phyloP scores from a whole-genome alignment of 1,140 invertebrate species.

The Hyles euphorbiae region DNA sequence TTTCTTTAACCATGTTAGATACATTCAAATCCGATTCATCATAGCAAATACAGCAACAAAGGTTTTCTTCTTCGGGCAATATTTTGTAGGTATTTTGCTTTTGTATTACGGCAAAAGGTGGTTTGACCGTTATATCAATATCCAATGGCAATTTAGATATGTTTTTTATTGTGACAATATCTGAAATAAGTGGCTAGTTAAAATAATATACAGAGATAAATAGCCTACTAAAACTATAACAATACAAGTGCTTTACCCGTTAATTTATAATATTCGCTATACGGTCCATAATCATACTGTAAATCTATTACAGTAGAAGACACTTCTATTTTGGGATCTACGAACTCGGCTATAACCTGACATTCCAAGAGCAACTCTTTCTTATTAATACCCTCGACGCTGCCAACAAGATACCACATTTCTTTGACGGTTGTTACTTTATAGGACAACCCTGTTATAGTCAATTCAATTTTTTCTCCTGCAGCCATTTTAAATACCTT shows the following conservation, averaged over 20 bases:
- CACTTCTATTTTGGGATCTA: constrained; percentile 64
- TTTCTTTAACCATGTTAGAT: constrained; percentile 33
- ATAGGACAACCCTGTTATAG: constrained; percentile 45
- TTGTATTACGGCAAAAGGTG: constrained; percentile 60
- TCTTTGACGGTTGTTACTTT: constrained; percentile 56
- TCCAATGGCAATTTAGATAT: constrained; percentile 58
- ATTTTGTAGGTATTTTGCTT: constrained; percentile 53
- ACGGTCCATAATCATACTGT: constrained; percentile 61
- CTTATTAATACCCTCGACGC: constrained; percentile 65
- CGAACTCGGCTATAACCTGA: constrained; percentile 54
- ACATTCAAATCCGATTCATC: constrained; percentile 52
- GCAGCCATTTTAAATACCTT: constrained; percentile 54
- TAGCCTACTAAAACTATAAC: not conserved
- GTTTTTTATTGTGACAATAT: constrained; percentile 64
- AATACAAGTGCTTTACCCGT: constrained; percentile 40
- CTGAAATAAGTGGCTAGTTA: constrained; percentile 32
- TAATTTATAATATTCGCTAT: constrained; percentile 64
- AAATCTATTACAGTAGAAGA: constrained; percentile 48
- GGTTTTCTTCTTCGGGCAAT: constrained; percentile 36
- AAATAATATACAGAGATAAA: constrained; percentile 3
- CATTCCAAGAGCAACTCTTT: constrained; percentile 63
- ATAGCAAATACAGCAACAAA: constrained; percentile 58
- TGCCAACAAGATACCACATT: constrained; percentile 65
- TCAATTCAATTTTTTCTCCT: constrained; percentile 56
- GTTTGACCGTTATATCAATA: constrained; percentile 53